Evolutionary conservation across 2,888 invertebrate genomes (phyloP).

Genomic region (Eledona agricola): DNA sequence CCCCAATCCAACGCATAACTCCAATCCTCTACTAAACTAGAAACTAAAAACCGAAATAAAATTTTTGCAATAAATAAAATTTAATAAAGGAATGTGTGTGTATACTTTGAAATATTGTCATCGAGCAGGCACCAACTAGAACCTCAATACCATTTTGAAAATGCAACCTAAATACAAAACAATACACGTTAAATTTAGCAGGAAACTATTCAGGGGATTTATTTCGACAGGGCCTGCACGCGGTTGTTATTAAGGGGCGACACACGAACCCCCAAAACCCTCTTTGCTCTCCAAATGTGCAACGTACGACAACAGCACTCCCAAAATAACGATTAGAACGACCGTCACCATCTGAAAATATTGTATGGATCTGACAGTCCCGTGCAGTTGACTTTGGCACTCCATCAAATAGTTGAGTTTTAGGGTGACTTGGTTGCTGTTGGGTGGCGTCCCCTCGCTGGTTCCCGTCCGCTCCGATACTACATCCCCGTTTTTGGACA

Average conservation of each 20-base stretch:
- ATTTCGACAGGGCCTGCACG: slow-evolving; percentile 49
- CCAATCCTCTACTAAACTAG: neutral
- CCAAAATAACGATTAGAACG: slow-evolving; percentile 59
- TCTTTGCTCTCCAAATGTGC: slow-evolving; percentile 29
- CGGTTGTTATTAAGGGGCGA: slow-evolving; percentile 54
- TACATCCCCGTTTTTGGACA: slow-evolving; percentile 54
- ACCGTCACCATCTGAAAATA: slow-evolving; percentile 66
- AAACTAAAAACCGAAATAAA: slow-evolving; percentile 1
- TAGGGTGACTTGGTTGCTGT: slow-evolving; percentile 52
- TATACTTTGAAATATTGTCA: slow-evolving; percentile 21
- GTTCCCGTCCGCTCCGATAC: slow-evolving; percentile 11
- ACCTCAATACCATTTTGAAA: slow-evolving; percentile 18
- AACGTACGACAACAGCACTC: slow-evolving; percentile 43
- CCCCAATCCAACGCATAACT: no score
- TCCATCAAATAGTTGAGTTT: slow-evolving; percentile 60
- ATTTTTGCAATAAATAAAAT: slow-evolving; percentile 3
- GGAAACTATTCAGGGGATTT: slow-evolving; percentile 45
- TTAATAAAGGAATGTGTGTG: slow-evolving; percentile 16
- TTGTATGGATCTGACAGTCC: slow-evolving; percentile 64
- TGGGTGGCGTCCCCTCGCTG: slow-evolving; percentile 44
- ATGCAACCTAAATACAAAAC: slow-evolving; percentile 49
- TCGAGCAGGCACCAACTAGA: slow-evolving; percentile 23
- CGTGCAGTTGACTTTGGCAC: slow-evolving; percentile 62
- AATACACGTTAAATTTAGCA: slow-evolving; percentile 48
- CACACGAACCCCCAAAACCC: slow-evolving; percentile 41